Base-by-base conservation (phyloP, 2,797 vertebrate species). In the Numenius phaeopus region DNA sequence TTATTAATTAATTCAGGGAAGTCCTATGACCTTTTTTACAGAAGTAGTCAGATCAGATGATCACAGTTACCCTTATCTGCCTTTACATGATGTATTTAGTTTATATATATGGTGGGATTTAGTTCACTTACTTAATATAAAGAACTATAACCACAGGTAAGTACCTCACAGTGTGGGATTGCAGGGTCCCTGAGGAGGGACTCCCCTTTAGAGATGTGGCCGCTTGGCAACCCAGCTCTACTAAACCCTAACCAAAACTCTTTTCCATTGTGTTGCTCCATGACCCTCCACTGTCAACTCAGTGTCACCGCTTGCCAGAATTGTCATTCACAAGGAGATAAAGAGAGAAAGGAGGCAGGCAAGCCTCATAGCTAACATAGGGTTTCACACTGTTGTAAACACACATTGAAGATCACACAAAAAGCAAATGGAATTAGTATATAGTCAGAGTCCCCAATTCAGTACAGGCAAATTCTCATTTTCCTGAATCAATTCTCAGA, bases 191-290 rank as follows among this genome's bases (percentile, higher is more conserved):
- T 1, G 1, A 62, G 30, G 5, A 62, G 9, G 34, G 18, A 37
- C 24, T 32, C 26, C 21, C 12, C 32, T 22, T 29, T 37, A 69
- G 40, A 61, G 18, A 75, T 14, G 22, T 42, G 34, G 18, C 32
- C 2, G 1, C 34, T n/a, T 0, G 1, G 34, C 30, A 47, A 46
- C 29, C 30, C 16, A n/a, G 11, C 26, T 83, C 34, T 0, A 3
- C 57, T 49, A 26, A 58, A 57, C 19, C 10, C 3, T 3, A 40
- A 39, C 30, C 22, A 66, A 58, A 82, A 59, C 52, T 83, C 39
- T 42, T 30, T 29, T 72, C 30, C 39, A 5, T 34, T 8, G 1
- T 14, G 11, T 20, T 58, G 7, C 30, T 59, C 17, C 24, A 9
- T 66, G 30, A 54, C 11, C 34, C 66, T 15, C 69, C 34, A 34